phyloP scores from a whole-genome alignment of 2,113 vertebrate genomes.

The Lampris incognitus region DNA sequence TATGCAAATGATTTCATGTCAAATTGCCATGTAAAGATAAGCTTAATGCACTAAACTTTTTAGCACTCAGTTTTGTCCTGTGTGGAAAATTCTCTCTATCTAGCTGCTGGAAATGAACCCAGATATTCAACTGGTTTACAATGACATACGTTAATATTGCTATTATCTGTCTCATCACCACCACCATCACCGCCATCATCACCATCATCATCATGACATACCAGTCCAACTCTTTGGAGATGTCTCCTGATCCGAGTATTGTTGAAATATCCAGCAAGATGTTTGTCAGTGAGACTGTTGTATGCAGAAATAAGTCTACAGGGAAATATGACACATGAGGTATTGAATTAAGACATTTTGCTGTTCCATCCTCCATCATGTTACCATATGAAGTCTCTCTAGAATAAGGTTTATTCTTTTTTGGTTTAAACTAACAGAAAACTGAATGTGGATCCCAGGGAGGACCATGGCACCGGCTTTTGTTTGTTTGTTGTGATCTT shows the following conservation, averaged over 20 bases:
- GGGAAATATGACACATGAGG: constrained; percentile 33
- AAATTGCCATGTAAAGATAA: too few relatives aligned
- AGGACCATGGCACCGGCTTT: constrained; percentile 14
- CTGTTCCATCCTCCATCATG: background rate
- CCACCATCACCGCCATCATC: background rate
- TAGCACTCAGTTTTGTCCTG: too few relatives aligned
- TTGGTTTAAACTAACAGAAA: constrained; percentile 20
- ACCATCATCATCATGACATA: constrained; percentile 67
- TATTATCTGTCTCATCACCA: background rate
- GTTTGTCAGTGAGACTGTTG: constrained; percentile 95
- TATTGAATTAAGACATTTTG: constrained; percentile 26
- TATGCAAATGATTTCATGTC: too few relatives aligned
- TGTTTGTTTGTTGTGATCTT: constrained; percentile 54
- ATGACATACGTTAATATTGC: too few relatives aligned
- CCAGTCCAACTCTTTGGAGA: constrained; percentile 92
- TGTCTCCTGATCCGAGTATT: constrained; percentile 89
- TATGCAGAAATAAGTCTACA: constrained; percentile 88
- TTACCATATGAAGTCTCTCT: background rate
- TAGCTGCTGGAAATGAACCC: too few relatives aligned
- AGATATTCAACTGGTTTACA: too few relatives aligned
- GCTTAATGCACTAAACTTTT: too few relatives aligned
- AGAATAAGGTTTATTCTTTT: constrained; percentile 36
- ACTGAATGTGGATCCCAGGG: constrained; percentile 32
- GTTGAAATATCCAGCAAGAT: constrained; percentile 92
- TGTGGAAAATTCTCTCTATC: too few relatives aligned